Base-by-base conservation (phyloP, 2,888 invertebrate genomes). In the Vannuccia rotundouncinata region DNA sequence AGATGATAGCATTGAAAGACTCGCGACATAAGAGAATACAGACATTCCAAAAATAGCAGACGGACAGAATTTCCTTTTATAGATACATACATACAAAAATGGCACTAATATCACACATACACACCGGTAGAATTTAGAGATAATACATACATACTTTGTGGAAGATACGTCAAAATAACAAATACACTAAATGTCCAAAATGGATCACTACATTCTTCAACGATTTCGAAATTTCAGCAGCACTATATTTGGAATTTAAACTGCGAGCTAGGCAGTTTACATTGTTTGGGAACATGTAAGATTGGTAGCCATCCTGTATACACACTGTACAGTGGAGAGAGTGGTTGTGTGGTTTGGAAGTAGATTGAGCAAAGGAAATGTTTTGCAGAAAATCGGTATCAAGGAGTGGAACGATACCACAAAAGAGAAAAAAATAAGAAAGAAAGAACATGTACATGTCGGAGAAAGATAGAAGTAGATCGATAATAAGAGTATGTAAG, bases 381-480 rank as follows among this genome's bases (percentile, higher is more conserved):
- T 2, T 66, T 45, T 45, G 45, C 17, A 13, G 45, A 13, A 45
- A 45, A 5, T 45, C 45, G 66, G 66, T 2, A 66, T 5, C 25
- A 22, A 66, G 5, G 2, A 22, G 25, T 2, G 5, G 17, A 66
- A 2, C 5, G 66, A 66, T 22, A 66, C 2, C 10, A 13, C 25
- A 66, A 66, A 22, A 66, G 66, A 13, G 22, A 66, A 66, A 22
- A 66, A 22, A 5, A 22, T 22, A 22, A 22, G 2, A 66, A 66
- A 66, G 66, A 22, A 2, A 66, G 66, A 66, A 27, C 66, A 66
- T 66, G 66, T 66, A 66, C 66, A 66, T 66, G 66, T 66, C 2
- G 66, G 5, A 66, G 66, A 66, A 66, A 66, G 66, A 66, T 66
- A 66, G 10, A 66, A 66, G 66, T 45, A 45, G 45, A 45, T 45